Evolutionary conservation across 2,113 vertebrate genomes (phyloP).

Genomic region (Numida meleagris): DNA sequence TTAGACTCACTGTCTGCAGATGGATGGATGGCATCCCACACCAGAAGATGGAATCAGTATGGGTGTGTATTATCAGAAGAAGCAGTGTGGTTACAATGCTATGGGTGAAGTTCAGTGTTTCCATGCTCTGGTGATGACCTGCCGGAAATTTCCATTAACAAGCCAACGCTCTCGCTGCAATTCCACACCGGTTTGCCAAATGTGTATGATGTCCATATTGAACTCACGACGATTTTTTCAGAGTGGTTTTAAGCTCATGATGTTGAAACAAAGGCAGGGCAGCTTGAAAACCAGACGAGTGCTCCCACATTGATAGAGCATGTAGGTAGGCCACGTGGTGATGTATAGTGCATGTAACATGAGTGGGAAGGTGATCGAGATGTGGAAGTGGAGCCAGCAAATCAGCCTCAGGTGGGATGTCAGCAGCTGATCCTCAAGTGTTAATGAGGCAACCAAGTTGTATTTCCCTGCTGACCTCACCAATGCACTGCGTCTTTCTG

Average conservation of each 20-base stretch:
- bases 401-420: neutral
- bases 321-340: neutral
- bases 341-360: neutral
- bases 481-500: neutral
- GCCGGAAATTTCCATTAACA: neutral
- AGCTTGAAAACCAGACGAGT: slow-evolving; percentile 9
- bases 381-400: slow-evolving; percentile 12
- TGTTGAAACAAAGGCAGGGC: neutral
- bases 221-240: neutral
- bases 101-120: neutral
- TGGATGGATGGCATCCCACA: neutral
- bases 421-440: neutral
- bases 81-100: rapidly evolving
- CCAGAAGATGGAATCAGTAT: neutral
- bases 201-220: neutral
- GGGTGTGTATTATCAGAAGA: neutral
- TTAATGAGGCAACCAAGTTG: neutral
- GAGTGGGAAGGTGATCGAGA: neutral
- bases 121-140: neutral
- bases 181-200: neutral
- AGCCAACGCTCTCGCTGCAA: neutral
- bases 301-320: neutral
- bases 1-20: neutral
- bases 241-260: slow-evolving; percentile 40
- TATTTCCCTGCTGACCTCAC: neutral